Conservation (phyloP, 2,113 vertebrate species). For the Rhynchopsitta pachyrhyncha region DNA sequence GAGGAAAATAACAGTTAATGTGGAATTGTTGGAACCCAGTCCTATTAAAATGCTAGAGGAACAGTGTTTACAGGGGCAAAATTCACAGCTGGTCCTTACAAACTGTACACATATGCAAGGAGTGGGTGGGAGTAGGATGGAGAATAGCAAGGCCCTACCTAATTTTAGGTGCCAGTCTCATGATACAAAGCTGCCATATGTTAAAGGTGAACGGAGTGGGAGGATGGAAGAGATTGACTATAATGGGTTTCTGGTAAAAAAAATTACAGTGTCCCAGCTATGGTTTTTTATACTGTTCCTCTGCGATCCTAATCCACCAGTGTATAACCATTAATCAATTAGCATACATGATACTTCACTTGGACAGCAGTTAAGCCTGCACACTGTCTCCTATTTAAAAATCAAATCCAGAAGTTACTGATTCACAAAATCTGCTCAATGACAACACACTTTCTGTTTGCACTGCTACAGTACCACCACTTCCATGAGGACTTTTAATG, state of each 20-base stretch:
- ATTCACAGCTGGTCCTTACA: constrained; percentile 62
- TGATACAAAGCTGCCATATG: constrained; percentile 63
- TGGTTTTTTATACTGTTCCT: not conserved
- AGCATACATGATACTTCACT: not conserved
- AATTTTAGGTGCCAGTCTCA: constrained; percentile 60
- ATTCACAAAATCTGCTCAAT: not conserved
- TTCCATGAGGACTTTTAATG: not conserved
- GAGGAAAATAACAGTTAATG: not conserved
- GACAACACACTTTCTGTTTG: not conserved
- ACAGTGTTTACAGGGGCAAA: constrained; percentile 53
- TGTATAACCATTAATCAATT: not conserved
- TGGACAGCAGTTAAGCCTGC: not conserved
- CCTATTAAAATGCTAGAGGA: constrained; percentile 14
- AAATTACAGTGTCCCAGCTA: not conserved
- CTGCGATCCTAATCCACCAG: not conserved
- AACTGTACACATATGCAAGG: constrained; percentile 56
- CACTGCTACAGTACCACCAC: not conserved
- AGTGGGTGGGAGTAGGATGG: constrained; percentile 58
- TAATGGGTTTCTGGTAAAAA: not conserved
- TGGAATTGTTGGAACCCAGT: not conserved
- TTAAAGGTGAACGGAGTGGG: constrained; percentile 57
- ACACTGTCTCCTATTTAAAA: not conserved
- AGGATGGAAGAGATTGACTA: constrained; percentile 38
- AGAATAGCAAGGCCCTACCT: constrained; percentile 63
- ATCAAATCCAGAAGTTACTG: not conserved